Evolutionary conservation across 2,888 invertebrate species (phyloP), one percentile per base, ranked within the genome.

Genomic region (Apodemia hepburni): DNA sequence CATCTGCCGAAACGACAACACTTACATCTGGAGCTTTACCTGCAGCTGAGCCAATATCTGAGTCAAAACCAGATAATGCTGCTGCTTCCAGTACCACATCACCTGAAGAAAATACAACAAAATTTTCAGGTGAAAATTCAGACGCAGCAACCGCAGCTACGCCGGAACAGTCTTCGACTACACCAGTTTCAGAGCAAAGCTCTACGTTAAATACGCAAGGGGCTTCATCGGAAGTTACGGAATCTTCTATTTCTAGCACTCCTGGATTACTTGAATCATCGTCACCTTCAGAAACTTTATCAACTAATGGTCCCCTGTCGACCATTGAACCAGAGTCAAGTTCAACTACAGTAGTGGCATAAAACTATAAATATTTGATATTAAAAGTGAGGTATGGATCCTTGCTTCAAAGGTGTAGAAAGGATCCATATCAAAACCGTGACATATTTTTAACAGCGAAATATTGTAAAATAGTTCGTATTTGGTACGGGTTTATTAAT

Each of bases 131-230:
- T 45, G 61, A 54, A 27, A 54, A 27, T 63, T 68, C 69, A 6
- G 68, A 71, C 51, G 65, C 61, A 42, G 69, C 75, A 22, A 73
- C 75, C 8, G 72, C 71, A 35, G 72, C 74, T 66, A 66, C 69
- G 7, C 64, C 69, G 22, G 64, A 29, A n/a, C 27, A 22, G 11
- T 11, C 71, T 70, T 68, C 71, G 64, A 58, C 69, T 62, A 63
- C 70, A 65, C 49, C 71, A 71, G 69, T 65, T 68, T 47, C 68
- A 68, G 69, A 72, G 59, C 63, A 68, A 59, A 62, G 45, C 45
- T 65, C 71, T 18, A 65, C 68, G 42, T 60, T 51, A 54, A 62
- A 68, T 64, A 65, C 68, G 65, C 63, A 65, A 59, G 57, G 65
- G 63, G 51, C 67, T 59, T 63, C 70, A 29, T 65, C 70, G 42